A percentile compares a stretch with the other conserved stretches of the same genome.
phyloP scores from a whole-genome alignment of 2,888 invertebrate species.

The Hyposoter didymator region DNA sequence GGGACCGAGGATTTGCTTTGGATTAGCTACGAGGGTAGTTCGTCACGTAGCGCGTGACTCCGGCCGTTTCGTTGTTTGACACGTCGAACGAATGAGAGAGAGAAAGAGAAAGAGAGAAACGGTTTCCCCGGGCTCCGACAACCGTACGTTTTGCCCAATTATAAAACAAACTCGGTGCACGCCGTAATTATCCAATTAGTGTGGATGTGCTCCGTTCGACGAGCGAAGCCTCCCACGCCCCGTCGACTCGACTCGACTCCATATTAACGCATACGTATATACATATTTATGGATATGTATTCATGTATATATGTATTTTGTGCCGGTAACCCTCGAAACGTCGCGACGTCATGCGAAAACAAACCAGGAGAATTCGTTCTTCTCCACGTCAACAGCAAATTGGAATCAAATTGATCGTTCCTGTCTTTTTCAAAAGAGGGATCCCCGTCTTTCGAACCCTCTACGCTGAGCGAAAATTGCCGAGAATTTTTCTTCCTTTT shows the following conservation, averaged over 20 bases:
- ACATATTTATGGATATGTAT: constrained; percentile 19
- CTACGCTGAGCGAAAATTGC: background rate
- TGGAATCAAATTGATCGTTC: constrained; percentile 62
- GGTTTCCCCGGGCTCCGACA: constrained; percentile 69
- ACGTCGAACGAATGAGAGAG: constrained; percentile 78
- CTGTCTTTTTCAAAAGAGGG: constrained; percentile 26
- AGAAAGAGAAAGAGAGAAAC: constrained; percentile 16
- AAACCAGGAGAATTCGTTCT: constrained; percentile 55
- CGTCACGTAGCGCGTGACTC: constrained; percentile 84
- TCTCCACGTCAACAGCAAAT: constrained; percentile 46
- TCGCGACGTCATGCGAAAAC: constrained; percentile 61
- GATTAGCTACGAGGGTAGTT: constrained; percentile 83
- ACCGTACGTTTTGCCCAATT: constrained; percentile 82
- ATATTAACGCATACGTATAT: background rate
- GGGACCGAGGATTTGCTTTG: constrained; percentile 66
- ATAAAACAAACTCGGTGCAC: constrained; percentile 83
- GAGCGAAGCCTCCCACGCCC: constrained; percentile 59
- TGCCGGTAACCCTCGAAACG: constrained; percentile 49
- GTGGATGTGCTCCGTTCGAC: constrained; percentile 77
- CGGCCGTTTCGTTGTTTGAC: constrained; percentile 82
- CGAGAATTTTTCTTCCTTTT: background rate
- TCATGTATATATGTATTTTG: constrained; percentile 31
- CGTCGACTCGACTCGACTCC: constrained; percentile 41
- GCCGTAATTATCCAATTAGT: constrained; percentile 84
- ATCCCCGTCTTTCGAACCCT: background rate